phyloP scores from a whole-genome alignment of 2,888 invertebrate genomes.

The Hecatera dysodea region DNA sequence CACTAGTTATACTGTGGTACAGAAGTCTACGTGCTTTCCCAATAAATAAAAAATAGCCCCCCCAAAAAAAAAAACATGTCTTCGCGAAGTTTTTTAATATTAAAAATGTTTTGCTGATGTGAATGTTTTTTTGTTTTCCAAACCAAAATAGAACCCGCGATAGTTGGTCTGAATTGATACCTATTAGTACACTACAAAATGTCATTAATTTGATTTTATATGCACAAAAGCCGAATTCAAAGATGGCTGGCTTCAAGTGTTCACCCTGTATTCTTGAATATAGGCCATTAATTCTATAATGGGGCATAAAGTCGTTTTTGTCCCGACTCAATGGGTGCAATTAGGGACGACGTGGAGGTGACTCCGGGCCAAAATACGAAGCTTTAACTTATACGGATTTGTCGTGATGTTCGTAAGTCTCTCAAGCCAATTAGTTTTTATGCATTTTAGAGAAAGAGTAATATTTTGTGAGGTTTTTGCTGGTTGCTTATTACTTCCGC shows the following conservation, averaged over 20 bases:
- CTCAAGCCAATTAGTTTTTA: constrained; percentile 30
- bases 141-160: neutral
- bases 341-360: constrained; percentile 67
- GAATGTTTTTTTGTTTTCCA: neutral
- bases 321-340: constrained; percentile 73
- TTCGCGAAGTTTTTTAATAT: too few species aligned
- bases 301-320: constrained; percentile 67
- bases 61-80: too few species aligned
- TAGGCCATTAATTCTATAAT: constrained; percentile 66
- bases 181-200: neutral
- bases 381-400: constrained; percentile 42
- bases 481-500: neutral
- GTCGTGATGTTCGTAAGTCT: constrained; percentile 42
- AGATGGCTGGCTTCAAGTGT: constrained; percentile 9
- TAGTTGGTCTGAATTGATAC: neutral
- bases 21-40: too few species aligned
- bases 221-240: constrained; percentile 9
- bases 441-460: constrained; percentile 16
- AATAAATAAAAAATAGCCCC: too few species aligned
- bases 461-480: constrained; percentile 8
- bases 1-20: too few species aligned
- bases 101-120: too few species aligned
- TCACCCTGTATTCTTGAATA: constrained; percentile 60
- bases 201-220: constrained; percentile 15
- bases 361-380: constrained; percentile 64